Base-by-base conservation (phyloP, 2,888 invertebrate genomes). In the Lagria hirta region DNA sequence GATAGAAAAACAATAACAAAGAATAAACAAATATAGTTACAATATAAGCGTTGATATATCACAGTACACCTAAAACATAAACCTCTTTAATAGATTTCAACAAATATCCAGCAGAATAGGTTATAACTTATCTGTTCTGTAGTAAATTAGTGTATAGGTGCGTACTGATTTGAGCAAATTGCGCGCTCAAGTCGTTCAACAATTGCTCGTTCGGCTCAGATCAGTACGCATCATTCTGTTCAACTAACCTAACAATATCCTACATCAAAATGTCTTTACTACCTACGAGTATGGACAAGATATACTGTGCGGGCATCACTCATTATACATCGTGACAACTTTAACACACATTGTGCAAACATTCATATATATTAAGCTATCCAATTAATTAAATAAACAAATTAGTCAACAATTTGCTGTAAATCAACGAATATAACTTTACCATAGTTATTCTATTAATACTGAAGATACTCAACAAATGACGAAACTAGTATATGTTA, bases 221-320 rank as follows among this genome's bases (percentile, higher is more conserved):
- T n/a, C n/a, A n/a, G n/a, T n/a, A n/a, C n/a, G n/a, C n/a, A n/a
- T n/a, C n/a, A n/a, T n/a, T n/a, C n/a, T n/a, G n/a, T n/a, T n/a
- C n/a, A n/a, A n/a, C n/a, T n/a, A n/a, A n/a, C n/a, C n/a, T n/a
- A n/a, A n/a, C n/a, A n/a, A n/a, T n/a, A n/a, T n/a, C 43, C 38
- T 38, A 38, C 30, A 38, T 26, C 26, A 16, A 30, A 38, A 8
- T 48, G 47, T 48, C 46, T 18, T 7, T 18, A 18, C 51, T 56
- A 52, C 44, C 57, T 59, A 60, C 43, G 48, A 54, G 51, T 57
- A 62, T 68, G 69, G 70, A 69, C 69, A 67, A 69, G 69, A 66
- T 65, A 61, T 69, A 70, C 70, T 70, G 70, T 69, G 68, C 66
- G 70, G 69, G 69, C 70, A 57, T 60, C 64, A 66, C 62, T 57